Evolutionary conservation across 2,113 vertebrate species (phyloP).

Genomic region (Irena cyanogastra): DNA sequence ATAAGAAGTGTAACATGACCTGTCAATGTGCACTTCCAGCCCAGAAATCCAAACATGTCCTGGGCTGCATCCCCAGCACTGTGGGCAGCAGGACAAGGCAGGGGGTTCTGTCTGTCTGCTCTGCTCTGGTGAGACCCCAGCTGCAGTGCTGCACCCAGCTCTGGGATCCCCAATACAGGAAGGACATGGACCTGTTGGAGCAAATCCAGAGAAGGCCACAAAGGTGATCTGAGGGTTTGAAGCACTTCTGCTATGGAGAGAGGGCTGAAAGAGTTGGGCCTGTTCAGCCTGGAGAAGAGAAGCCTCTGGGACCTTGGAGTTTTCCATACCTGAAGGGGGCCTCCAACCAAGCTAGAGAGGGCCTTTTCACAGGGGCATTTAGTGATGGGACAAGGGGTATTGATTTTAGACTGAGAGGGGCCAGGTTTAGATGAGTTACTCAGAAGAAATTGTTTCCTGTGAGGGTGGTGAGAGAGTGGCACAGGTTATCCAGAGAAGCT

Average conservation of each 20-base stretch:
- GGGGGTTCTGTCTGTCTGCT: background rate
- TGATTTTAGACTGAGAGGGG: background rate
- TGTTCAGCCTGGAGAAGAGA: background rate
- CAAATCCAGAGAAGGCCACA: background rate
- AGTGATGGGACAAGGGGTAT: background rate
- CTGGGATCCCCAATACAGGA: background rate
- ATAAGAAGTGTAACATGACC: fast-evolving
- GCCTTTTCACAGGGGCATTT: background rate
- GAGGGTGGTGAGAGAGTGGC: background rate
- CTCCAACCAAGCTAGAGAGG: background rate
- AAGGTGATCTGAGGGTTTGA: background rate
- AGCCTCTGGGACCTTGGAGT: background rate
- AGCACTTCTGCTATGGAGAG: background rate
- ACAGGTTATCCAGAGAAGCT: background rate
- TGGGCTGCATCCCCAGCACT: background rate
- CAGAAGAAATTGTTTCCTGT: background rate
- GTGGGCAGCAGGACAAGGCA: background rate
- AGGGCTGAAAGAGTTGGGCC: background rate
- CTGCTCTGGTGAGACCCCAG: background rate
- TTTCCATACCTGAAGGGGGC: background rate
- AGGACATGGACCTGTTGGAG: fast-evolving
- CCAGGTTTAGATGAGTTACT: background rate
- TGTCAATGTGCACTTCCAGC: background rate
- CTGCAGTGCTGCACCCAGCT: background rate
- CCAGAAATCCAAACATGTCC: background rate